Percentiles rank a stretch among this genome's conserved stretches.
phyloP scores from a whole-genome alignment of 2,797 vertebrate genomes.

The Notolabrus celidotus region DNA sequence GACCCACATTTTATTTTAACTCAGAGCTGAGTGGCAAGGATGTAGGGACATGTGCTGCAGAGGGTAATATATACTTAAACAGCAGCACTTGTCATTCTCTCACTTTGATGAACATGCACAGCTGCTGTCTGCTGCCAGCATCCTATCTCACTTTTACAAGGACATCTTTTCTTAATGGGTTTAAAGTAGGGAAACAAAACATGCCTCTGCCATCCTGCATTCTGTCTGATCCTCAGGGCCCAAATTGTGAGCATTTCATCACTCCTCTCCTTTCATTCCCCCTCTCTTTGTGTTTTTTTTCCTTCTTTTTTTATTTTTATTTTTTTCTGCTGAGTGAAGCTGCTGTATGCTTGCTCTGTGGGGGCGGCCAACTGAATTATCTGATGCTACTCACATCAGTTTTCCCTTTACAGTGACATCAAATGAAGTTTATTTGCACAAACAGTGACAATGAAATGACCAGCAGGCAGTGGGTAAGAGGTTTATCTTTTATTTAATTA shows the following conservation, averaged over 20 bases:
- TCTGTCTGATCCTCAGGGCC: constrained; percentile 43
- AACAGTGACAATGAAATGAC: constrained; percentile 41
- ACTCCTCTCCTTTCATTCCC: constrained; percentile 36
- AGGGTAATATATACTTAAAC: constrained; percentile 39
- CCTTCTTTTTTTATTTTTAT: constrained; percentile 7
- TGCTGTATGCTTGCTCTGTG: constrained; percentile 32
- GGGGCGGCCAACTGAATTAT: constrained; percentile 49
- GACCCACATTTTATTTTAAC: constrained; percentile 44
- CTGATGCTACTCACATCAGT: constrained; percentile 13
- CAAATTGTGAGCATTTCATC: constrained; percentile 45
- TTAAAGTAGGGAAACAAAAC: constrained; percentile 35
- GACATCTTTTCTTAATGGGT: constrained; percentile 19
- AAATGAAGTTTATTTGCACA: constrained; percentile 45
- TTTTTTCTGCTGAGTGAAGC: constrained; percentile 29
- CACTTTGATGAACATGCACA: constrained; percentile 31
- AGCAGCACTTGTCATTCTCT: constrained; percentile 45
- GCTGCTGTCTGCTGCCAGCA: constrained; percentile 33
- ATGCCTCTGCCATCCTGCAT: constrained; percentile 24
- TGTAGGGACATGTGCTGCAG: constrained; percentile 31
- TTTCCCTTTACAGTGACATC: constrained; percentile 48
- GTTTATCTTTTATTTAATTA: constrained; percentile 8
- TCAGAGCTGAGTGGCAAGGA: constrained; percentile 36
- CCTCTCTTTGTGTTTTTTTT: constrained; percentile 42
- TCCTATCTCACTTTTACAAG: constrained; percentile 27
- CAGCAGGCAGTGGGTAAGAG: constrained; percentile 8